Base-by-base conservation (phyloP, 23 tunicate genomes). In the Trididemnum nubilum region DNA sequence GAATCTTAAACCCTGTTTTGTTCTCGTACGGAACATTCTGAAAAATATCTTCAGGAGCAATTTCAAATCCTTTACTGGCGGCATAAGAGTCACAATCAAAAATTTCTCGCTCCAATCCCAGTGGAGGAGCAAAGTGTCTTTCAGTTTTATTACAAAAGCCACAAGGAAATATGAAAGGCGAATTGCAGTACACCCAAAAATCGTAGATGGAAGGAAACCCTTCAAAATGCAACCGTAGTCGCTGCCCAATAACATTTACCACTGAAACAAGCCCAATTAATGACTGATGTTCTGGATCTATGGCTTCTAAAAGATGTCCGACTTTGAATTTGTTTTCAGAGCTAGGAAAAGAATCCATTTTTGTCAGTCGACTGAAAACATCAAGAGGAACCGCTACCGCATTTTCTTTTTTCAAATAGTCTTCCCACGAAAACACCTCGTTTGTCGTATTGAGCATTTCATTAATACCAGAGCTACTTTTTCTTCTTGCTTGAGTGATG, bases 91-190 rank as follows among this genome's bases (percentile, higher is more conserved):
- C 60, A 90, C 97, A 91, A 52, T 76, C 27, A 57, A 91, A 91
- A 27, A 34, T 77, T 52, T 51, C 24, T 1, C 87, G 58, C 2
- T 82, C 84, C 29, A 37, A 67, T 36, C 82, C 89, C 29, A 36
- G 51, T 3, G 97, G 97, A 36, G 97, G 90, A 2, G 76, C 40
- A 28, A 91, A 76, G 2, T 29, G 0, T 24, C 97, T 64, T 7
- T 87, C 90, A 2, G 90, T 91, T 74, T 59, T 74, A 57, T 81
- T 73, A 72, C 90, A 81, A 75, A 85, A 91, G 26, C 90, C 97
- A 57, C 97, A 91, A 29, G 97, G 97, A 77, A 91, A 91, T 9
- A 91, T 91, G 33, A 85, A 85, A 49, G 82, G 85, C 0, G 85
- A 89, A 51, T 91, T 90, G 38, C 86, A 60, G 65, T 91, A 72